These are phyloP conservation scores for Stenotaenia linearis DNA, from an alignment of 2,888 invertebrate genomes.

Conservation along the genomic window DNA sequence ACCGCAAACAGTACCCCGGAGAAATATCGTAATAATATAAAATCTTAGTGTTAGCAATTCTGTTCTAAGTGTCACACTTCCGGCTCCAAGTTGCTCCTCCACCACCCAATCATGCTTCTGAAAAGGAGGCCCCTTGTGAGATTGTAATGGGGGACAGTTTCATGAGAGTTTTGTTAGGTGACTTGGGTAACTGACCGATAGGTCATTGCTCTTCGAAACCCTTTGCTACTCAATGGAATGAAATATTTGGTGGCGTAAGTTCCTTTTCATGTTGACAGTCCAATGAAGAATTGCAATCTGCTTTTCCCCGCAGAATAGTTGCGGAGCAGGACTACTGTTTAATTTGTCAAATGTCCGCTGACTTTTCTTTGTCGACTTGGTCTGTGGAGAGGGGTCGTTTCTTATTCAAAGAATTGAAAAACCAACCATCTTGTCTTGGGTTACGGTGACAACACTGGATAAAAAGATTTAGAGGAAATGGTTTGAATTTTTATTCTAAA, in stretches of 20 bases:
- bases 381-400: constrained; percentile 6
- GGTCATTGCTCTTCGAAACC: constrained; percentile 24
- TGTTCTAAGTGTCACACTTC: constrained; percentile 6
- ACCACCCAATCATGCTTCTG: constrained; percentile 10
- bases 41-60: neutral
- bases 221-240: constrained; percentile 14
- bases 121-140: constrained; percentile 16
- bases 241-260: constrained; percentile 16
- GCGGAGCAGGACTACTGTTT: constrained; percentile 21
- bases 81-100: constrained; percentile 5
- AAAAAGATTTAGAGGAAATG: constrained; percentile 21
- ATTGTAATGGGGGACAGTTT: constrained; percentile 24
- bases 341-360: constrained; percentile 26
- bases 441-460: constrained; percentile 4
- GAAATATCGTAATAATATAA: no score
- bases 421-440: constrained; percentile 21
- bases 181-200: constrained; percentile 18
- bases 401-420: constrained; percentile 5
- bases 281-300: constrained; percentile 23
- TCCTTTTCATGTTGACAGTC: constrained; percentile 7
- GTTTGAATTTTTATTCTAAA: constrained; percentile 15
- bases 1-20: no score
- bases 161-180: neutral
- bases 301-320: neutral
- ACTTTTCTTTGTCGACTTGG: constrained; percentile 24